Evolutionary conservation across 2,797 vertebrate species (phyloP), one percentile per base, ranked within the genome.

Genomic region (Decapterus maruadsi): DNA sequence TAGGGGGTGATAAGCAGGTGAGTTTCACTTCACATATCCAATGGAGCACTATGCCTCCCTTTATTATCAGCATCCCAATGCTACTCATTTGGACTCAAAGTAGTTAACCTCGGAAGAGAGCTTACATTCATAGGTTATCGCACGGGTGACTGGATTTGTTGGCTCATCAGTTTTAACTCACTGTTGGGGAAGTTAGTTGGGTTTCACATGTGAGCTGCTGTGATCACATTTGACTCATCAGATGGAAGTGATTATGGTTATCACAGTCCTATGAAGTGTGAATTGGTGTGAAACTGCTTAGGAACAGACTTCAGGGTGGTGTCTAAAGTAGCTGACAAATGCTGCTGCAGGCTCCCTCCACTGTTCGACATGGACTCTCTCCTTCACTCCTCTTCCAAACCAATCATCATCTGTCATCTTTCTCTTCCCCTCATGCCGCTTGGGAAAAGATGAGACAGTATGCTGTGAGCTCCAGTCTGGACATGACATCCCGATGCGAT

Each of bases 391-490:
- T 62, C 48, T 60, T 75, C 77, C 19, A 80, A 74, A 79, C 69
- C 57, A 48, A 84, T 78, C 57, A 73, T 72, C 71, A 65, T 61
- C 64, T 70, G 61, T 82, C 85, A 81, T 69, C 68, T 13, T 12
- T 68, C 42, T 65, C 50, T 36, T 46, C 31, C 50, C 20, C 68
- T 78, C 45, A 57, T 48, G 26, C 26, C 48, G 20, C 59, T 57
- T 38, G 58, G 29, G 50, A 68, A 69, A 43, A 65, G 48, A 78
- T 34, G 60, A 72, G 65, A 65, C 53, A 9, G 22, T 34, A 10
- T 36, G 50, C 42, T 53, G 50, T n/a, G 54, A 78, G 56, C 36
- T 72, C 40, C 22, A 45, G 45, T 13, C 20, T 51, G 26, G 68
- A 77, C 50, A 51, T 53, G 75, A 79, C 13, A 8, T 12, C 58